Evolutionary conservation across 2,113 vertebrate species (phyloP), one percentile per base, ranked within the genome.

Genomic region (Semnopithecus entellus): DNA sequence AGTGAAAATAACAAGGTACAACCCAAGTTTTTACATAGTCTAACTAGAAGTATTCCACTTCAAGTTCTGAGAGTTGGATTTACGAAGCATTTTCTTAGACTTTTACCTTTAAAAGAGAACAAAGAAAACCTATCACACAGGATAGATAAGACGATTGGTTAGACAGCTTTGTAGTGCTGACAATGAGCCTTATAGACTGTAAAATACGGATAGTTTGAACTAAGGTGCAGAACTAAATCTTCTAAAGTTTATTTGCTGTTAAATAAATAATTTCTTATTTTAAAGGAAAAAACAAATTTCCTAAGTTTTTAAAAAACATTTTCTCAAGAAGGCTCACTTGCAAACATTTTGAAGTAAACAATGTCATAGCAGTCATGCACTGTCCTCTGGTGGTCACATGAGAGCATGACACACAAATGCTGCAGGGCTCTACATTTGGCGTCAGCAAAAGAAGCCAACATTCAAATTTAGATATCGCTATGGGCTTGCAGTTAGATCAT

Each of bases 171-270:
- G 64, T 68, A 32, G 32, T 35, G 32, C 64, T 35, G 32, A 68
- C 6, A 32, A 68, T 35, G 88, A 97, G 81, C 95, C 96, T 96
- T 97, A 96, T 75, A 97, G 95, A 93, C 97, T 98, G 96, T 98
- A 68, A 94, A 96, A 95, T 97, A 97, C 93, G 84, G 72, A 97
- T 97, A 97, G 97, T 95, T 96, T 90, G 95, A 97, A 76, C 64
- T 98, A 89, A 97, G 98, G 94, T 97, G 96, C 95, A 98, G 94
- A 97, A 97, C 91, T 52, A 96, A 85, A 61, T 95, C 96, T 78
- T 97, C 96, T 92, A 97, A 64, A 96, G 97, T 97, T 91, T 96
- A 87, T 98, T 98, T 97, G 89, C 95, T 96, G 93, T 95, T 95
- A 97, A 97, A 98, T 97, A 64, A 64, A 64, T 5, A 64, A 64